phyloP scores from a whole-genome alignment of 2,113 vertebrate genomes.

The Psittacara wagleri region DNA sequence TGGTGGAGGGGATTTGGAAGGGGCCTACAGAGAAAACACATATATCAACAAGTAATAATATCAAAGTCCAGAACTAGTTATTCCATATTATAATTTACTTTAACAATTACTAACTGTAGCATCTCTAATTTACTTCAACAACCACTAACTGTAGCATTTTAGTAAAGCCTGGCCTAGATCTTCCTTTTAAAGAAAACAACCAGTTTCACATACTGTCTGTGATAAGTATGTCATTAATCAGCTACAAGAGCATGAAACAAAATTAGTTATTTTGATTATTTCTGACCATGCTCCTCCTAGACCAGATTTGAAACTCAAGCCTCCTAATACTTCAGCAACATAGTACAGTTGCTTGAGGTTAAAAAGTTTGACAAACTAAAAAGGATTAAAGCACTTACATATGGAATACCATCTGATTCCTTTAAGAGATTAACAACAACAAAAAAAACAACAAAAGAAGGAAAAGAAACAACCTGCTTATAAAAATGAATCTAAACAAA shows the following conservation, averaged over 20 bases:
- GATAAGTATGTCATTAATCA: neutral
- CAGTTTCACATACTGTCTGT: neutral
- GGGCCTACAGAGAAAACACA: constrained; percentile 53
- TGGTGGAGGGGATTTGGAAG: constrained; percentile 38
- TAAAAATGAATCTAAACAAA: neutral
- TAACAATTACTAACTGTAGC: neutral
- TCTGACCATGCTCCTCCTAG: neutral
- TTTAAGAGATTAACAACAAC: neutral
- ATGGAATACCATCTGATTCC: neutral
- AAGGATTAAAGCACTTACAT: neutral
- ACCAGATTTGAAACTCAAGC: neutral
- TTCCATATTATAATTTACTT: neutral
- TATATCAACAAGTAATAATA: neutral
- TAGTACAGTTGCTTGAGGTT: neutral
- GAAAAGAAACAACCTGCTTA: neutral
- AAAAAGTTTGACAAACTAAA: neutral
- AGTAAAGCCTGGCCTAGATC: neutral
- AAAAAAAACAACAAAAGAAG: neutral
- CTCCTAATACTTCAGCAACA: neutral
- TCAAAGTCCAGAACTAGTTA: neutral
- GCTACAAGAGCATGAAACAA: neutral
- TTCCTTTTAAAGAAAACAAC: neutral
- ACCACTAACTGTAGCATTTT: neutral
- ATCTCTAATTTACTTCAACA: neutral
- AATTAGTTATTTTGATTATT: neutral